phyloP scores from a whole-genome alignment of 2,113 vertebrate species.

The Saccopteryx bilineata region DNA sequence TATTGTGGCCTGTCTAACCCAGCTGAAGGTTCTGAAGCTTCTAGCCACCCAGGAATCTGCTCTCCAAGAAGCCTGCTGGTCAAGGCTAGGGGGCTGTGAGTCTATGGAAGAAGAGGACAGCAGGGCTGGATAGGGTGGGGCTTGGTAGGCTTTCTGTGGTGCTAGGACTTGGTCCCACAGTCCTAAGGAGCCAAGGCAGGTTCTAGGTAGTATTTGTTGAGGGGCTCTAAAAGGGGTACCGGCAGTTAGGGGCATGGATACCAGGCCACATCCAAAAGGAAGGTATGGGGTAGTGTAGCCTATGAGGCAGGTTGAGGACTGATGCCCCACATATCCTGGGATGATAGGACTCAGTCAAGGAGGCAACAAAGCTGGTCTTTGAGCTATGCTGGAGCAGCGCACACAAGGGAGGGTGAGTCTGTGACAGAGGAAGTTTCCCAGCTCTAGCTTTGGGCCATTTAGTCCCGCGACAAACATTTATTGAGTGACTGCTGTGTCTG shows the following conservation, averaged over 20 bases:
- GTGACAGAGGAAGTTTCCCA: slow-evolving; percentile 55
- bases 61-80: background rate
- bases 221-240: background rate
- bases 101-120: background rate
- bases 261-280: background rate
- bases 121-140: background rate
- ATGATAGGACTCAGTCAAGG: background rate
- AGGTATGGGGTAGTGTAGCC: background rate
- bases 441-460: background rate
- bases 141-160: background rate
- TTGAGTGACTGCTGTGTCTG: background rate
- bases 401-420: background rate
- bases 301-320: background rate
- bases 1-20: background rate
- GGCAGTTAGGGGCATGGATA: background rate
- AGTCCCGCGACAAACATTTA: background rate
- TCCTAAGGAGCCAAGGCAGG: background rate
- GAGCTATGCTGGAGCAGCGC: background rate
- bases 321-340: background rate
- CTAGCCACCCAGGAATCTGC: background rate
- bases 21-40: background rate
- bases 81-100: background rate
- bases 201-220: background rate
- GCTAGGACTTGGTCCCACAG: background rate
- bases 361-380: background rate